Evolutionary conservation across 2,888 invertebrate species (phyloP).

Genomic region (Tupiocoris notatus): DNA sequence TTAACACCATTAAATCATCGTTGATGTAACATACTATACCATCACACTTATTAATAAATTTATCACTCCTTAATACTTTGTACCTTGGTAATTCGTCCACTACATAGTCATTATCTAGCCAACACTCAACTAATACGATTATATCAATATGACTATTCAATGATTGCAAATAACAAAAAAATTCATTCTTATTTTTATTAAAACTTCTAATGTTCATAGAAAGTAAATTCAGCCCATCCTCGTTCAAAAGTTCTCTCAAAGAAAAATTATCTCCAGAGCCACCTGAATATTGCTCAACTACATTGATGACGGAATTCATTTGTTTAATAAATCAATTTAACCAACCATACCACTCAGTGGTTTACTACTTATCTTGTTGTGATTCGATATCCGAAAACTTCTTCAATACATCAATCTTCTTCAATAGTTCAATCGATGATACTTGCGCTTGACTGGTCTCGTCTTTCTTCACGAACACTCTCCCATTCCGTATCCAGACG

Average conservation of each 20-base stretch:
- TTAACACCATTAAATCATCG: background rate
- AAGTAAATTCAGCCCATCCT: background rate
- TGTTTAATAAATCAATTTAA: background rate
- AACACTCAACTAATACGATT: background rate
- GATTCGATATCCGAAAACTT: background rate
- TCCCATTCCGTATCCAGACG: background rate
- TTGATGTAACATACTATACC: background rate
- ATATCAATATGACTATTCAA: background rate
- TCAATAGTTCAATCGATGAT: background rate
- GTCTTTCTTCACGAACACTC: background rate
- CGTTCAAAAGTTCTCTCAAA: background rate
- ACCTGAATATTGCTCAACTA: slow-evolving; percentile 2
- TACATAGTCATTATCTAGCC: background rate
- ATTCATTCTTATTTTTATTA: slow-evolving; percentile 8
- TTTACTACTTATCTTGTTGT: background rate
- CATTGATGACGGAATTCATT: background rate
- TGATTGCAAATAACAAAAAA: background rate
- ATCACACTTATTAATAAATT: slow-evolving; percentile 4
- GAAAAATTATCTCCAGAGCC: background rate
- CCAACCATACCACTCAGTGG: background rate
- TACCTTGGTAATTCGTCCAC: background rate
- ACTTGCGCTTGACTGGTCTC: background rate
- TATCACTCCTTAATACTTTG: slow-evolving; percentile 2
- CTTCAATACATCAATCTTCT: background rate
- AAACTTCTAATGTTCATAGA: slow-evolving; percentile 9